Conservation (phyloP, 2,888 invertebrate genomes). For the Luperina testacea region DNA sequence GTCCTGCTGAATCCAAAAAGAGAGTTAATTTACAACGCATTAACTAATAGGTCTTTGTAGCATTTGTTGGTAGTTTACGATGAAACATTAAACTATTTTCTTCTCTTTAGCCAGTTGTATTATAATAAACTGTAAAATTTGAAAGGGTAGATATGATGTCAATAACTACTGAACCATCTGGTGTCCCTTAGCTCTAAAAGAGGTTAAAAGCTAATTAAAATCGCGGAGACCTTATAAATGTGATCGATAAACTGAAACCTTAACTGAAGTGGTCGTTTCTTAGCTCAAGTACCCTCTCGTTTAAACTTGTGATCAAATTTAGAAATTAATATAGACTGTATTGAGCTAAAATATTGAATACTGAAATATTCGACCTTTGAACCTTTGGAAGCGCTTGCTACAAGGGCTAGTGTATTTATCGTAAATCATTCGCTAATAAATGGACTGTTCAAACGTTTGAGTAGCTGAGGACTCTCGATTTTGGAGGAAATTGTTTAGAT, state of each 20-base stretch:
- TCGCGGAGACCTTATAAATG: constrained; percentile 58
- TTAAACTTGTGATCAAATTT: constrained; percentile 65
- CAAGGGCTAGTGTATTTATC: constrained; percentile 60
- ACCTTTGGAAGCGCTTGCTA: constrained; percentile 59
- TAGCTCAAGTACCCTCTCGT: constrained; percentile 55
- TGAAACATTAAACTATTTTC: constrained; percentile 6
- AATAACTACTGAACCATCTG: constrained; percentile 53
- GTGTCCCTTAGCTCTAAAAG: constrained; percentile 36
- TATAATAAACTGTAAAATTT: constrained; percentile 16
- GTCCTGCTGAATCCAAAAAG: constrained; percentile 24
- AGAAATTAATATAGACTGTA: constrained; percentile 69
- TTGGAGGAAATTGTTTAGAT: constrained; percentile 29
- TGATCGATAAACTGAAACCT: constrained; percentile 63
- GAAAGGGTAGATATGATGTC: constrained; percentile 37
- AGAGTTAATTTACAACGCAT: constrained; percentile 38
- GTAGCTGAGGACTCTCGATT: constrained; percentile 26
- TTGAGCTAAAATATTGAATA: constrained; percentile 62
- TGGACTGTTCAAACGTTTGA: constrained; percentile 49
- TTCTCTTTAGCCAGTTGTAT: constrained; percentile 19
- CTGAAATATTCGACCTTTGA: constrained; percentile 64
- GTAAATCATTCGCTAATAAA: constrained; percentile 62
- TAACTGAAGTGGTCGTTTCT: constrained; percentile 62
- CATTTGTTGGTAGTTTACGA: constrained; percentile 25
- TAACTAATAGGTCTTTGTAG: constrained; percentile 33
- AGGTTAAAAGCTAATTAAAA: constrained; percentile 64